Evolutionary conservation across 2,888 invertebrate species (phyloP).

Genomic region (Agrypnus murinus): DNA sequence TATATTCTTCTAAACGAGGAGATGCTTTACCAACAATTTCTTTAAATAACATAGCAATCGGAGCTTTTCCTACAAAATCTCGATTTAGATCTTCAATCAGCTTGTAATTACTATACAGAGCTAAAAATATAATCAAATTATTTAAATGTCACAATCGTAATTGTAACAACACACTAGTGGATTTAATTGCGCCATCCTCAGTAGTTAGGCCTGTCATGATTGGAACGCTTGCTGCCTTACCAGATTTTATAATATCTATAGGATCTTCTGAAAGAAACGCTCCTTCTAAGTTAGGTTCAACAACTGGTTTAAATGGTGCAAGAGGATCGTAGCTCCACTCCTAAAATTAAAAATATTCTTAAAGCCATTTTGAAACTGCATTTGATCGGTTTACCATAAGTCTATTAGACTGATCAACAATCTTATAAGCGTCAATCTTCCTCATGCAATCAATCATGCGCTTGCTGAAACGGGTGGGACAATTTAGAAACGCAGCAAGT

Average conservation of each 20-base stretch:
- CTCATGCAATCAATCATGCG: conserved; percentile 76
- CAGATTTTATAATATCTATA: conserved; percentile 71
- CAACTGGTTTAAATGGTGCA: conserved; percentile 86
- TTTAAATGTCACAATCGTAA: too few relatives aligned
- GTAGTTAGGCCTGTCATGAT: conserved; percentile 84
- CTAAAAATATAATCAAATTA: too few relatives aligned
- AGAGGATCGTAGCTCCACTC: conserved; percentile 76
- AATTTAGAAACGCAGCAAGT: conserved; percentile 77
- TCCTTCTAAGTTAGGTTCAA: conserved; percentile 79
- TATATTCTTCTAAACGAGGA: too few relatives aligned
- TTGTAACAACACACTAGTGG: conserved; percentile 6
- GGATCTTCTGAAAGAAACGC: conserved; percentile 83
- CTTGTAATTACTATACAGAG: conserved; percentile 66
- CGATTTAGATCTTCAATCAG: conserved; percentile 67
- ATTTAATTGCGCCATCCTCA: conserved; percentile 78
- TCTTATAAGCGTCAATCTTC: conserved; percentile 75
- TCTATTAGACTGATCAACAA: conserved; percentile 78
- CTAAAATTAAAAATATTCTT: conserved; percentile 46
- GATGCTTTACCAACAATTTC: conserved; percentile 59
- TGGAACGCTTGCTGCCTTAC: conserved; percentile 75
- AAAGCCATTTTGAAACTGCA: too few relatives aligned
- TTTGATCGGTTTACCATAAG: conserved; percentile 75
- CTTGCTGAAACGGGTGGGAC: conserved; percentile 70
- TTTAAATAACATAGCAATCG: conserved; percentile 66
- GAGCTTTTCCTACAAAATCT: too few relatives aligned